Evolutionary conservation across 2,888 invertebrate genomes (phyloP), one percentile per base, ranked within the genome.

Genomic region (Halictus quadricinctus): DNA sequence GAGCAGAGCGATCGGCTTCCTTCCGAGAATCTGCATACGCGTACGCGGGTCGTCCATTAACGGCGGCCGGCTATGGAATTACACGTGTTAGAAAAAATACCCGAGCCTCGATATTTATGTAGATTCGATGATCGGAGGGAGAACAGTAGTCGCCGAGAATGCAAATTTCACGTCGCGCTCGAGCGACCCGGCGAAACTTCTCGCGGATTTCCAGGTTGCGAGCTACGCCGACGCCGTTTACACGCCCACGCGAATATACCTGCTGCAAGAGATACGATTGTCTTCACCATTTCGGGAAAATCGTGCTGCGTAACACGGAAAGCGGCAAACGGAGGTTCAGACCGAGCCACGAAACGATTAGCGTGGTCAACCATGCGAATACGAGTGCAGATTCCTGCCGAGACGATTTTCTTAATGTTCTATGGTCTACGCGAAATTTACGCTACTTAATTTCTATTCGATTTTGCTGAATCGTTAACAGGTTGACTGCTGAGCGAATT

Each of bases 81-180:
- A 93, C 92, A 92, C 90, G 91, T 93, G 93, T 93, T 84, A 91
- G n/a, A 43, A 70, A 92, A 91, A 93, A 92, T 18, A 36, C 91
- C 91, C 90, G 91, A 92, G 88, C 90, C 87, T 46, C 73, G 50
- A 90, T 92, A 92, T 91, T 93, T 92, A 93, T 92, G 93, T 86
- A 92, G 90, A 92, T 93, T 90, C 91, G 90, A 89, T 48, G 60
- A 79, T 79, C 79, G 43, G 13, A 86, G 86, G 85, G 86, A 85
- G 85, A 90, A 93, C 94, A 93, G 93, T 93, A 93, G 93, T 92
- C 89, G 87, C 93, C 89, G 87, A 87, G 89, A 92, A 93, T 93
- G 93, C 91, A 93, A 94, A 94, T 94, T 58, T n/a, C 12, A 92
- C 90, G 91, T 89, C 90, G 86, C 90, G 88, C 90, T 92, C 91